These are phyloP conservation scores for Tapirus terrestris DNA, from an alignment of 2,113 vertebrate species.

Conservation along the genomic window DNA sequence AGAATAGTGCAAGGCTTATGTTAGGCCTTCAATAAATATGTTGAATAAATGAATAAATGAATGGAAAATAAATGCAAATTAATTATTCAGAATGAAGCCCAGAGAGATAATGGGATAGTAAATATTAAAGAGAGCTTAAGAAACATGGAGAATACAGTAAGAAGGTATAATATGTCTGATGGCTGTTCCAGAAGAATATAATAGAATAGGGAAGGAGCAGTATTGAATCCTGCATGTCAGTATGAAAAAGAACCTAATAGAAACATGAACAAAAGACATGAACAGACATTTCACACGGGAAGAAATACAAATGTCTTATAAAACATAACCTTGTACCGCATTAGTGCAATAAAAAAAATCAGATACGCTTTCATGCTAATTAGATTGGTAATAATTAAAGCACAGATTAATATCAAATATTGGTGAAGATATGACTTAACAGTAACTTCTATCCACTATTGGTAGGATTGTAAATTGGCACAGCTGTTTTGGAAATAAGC, in stretches of 20 bases:
- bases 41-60: background rate
- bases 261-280: background rate
- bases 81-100: conserved; percentile 41
- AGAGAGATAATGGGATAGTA: background rate
- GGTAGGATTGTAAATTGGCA: background rate
- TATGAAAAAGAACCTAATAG: background rate
- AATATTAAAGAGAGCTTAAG: conserved; percentile 1
- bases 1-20: background rate
- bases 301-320: background rate
- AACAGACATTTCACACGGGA: background rate
- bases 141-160: background rate
- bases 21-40: background rate
- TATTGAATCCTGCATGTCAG: background rate
- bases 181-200: background rate
- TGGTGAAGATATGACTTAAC: background rate
- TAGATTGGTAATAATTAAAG: background rate
- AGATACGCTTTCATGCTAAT: background rate
- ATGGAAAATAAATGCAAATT: background rate
- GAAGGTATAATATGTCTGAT: background rate
- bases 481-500: background rate
- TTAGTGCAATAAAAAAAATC: background rate
- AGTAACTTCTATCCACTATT: background rate
- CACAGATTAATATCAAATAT: background rate
- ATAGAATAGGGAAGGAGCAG: background rate
- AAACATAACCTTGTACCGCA: background rate